These are phyloP conservation scores for Cheilosia impressa DNA, from an alignment of 2,888 invertebrate genomes.

Conservation along the genomic window DNA sequence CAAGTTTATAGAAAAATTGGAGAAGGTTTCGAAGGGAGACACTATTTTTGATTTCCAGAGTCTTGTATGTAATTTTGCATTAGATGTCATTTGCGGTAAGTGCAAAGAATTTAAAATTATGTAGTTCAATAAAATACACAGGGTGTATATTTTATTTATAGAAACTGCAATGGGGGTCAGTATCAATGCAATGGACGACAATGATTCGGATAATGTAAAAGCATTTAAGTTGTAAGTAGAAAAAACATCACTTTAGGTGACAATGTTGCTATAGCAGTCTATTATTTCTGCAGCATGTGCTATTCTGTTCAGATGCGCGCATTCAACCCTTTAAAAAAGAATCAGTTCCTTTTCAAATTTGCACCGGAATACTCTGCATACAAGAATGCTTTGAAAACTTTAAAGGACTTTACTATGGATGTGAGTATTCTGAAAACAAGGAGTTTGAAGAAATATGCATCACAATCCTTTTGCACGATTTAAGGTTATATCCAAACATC, in stretches of 20 bases:
- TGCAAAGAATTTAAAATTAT: too few relatives aligned
- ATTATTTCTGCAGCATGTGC: background rate
- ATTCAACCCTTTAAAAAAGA: background rate
- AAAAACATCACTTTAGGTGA: background rate
- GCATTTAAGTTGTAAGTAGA: slow-evolving; percentile 84
- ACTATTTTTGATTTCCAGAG: slow-evolving; percentile 84
- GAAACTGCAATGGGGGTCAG: slow-evolving; percentile 88
- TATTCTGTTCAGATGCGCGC: background rate
- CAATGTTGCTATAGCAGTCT: background rate
- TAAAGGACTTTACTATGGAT: background rate
- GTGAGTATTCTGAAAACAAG: background rate
- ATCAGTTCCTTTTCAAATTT: background rate
- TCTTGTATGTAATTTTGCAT: slow-evolving; percentile 83
- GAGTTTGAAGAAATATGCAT: too few relatives aligned
- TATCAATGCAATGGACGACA: slow-evolving; percentile 84
- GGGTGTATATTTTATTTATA: slow-evolving; percentile 53
- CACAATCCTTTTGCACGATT: too few relatives aligned
- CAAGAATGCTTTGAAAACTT: background rate
- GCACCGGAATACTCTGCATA: background rate
- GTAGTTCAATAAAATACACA: too few relatives aligned
- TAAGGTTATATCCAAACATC: slow-evolving; percentile 80
- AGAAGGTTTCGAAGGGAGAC: slow-evolving; percentile 77
- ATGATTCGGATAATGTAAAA: slow-evolving; percentile 84
- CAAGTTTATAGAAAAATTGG: slow-evolving; percentile 83
- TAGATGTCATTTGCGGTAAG: slow-evolving; percentile 84